Percentiles rank a stretch among this genome's conserved stretches.
Conservation (phyloP, 2,797 vertebrate species). For the Pangasius macronema region DNA sequence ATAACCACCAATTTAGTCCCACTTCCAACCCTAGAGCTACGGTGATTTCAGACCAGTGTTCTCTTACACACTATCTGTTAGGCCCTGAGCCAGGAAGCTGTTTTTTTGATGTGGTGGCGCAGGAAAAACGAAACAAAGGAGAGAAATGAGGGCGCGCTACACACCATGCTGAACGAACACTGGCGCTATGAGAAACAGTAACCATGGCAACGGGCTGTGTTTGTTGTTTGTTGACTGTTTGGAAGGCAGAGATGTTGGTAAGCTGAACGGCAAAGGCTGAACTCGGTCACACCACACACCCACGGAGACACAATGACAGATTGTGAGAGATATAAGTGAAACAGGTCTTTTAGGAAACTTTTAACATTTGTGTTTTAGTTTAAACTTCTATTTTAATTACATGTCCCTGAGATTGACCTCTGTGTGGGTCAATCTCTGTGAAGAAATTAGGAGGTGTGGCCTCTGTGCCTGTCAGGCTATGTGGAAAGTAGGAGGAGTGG, state of each 20-base stretch:
- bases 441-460: neutral
- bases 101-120: constrained; percentile 11
- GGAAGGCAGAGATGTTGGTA: constrained; percentile 56
- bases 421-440: neutral
- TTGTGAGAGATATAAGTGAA: neutral
- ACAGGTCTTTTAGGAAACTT: neutral
- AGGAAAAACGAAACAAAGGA: constrained; percentile 24
- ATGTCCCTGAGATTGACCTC: neutral
- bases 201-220: constrained; percentile 62
- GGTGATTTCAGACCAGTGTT: constrained; percentile 4
- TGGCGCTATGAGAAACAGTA: constrained; percentile 54
- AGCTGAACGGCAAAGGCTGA: constrained; percentile 10
- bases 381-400: neutral
- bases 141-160: constrained; percentile 59
- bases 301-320: constrained; percentile 4
- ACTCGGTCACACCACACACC: constrained; percentile 16
- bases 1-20: constrained; percentile 24
- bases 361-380: neutral
- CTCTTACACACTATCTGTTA: constrained; percentile 30
- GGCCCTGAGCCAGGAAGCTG: constrained; percentile 26
- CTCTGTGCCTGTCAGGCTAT: neutral
- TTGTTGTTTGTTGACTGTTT: constrained; percentile 66
- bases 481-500: neutral
- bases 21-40: neutral
- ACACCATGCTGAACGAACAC: constrained; percentile 55